Evolutionary conservation across 2,888 invertebrate genomes (phyloP), one percentile per base, ranked within the genome.

Genomic region (Hirtodrosophila trivittata): DNA sequence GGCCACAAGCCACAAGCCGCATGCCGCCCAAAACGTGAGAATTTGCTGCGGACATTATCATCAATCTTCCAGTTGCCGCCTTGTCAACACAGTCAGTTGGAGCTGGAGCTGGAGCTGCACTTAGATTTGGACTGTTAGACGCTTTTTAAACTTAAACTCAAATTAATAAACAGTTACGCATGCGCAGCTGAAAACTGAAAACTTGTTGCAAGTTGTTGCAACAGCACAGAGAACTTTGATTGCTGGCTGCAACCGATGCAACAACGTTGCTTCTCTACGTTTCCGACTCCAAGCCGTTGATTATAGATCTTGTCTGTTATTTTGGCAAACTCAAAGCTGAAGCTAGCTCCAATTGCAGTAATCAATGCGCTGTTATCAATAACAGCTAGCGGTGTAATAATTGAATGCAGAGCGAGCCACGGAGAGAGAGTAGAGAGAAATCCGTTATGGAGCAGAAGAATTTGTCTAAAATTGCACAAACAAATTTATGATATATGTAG

Each of bases 131-230:
- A 45, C 32, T 54, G 30, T 41, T 45, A 21, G 33, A 16, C 28
- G 33, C 50, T 43, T 25, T 46, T 56, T 49, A 59, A 45, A 43
- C 35, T 56, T 46, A 45, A 65, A 43, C 55, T 54, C 66, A 75
- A 85, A 85, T 85, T 81, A 81, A 85, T 85, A 82, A 80, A 81
- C 80, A 81, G 80, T 81, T 81, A 81, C 80, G 80, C 80, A 81
- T 77, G 85, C 85, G 75, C 64, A 54, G 63, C 14, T 45, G n/a
- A n/a, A n/a, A n/a, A n/a, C n/a, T 52, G 50, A 57, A 66, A 82
- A 81, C 83, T 69, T 62, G 81, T 73, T 66, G 74, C 58, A 50
- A 10, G n/a, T n/a, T 16, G 3, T 21, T 21, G 41, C 43, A 9
- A 39, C 45, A n/a, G 25, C 21, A 2, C 2, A 21, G 5, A 26